Evolutionary conservation across 1,140 invertebrate genomes (phyloP).

Genomic region (Drosophila bifasciata): DNA sequence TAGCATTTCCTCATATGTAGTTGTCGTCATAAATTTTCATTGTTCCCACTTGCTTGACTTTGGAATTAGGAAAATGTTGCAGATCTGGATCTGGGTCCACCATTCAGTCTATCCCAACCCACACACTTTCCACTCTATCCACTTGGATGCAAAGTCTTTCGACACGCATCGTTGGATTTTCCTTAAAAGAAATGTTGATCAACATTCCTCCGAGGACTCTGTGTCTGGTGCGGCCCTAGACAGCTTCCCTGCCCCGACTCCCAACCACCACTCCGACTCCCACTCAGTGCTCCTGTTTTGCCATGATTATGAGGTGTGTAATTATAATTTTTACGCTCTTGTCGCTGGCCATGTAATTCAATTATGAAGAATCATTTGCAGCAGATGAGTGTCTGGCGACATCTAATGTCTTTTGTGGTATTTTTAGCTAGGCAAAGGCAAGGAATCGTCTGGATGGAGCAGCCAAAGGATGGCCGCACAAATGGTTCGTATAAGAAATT

Average conservation of each 20-base stretch:
- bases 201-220: conserved; percentile 30
- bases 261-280: conserved; percentile 26
- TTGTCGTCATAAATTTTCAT: conserved; percentile 62
- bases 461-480: conserved; percentile 13
- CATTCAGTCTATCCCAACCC: conserved; percentile 25
- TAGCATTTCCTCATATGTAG: conserved; percentile 49
- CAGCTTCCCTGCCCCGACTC: conserved; percentile 14
- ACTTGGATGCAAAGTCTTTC: conserved; percentile 10
- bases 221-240: conserved; percentile 1
- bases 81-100: conserved; percentile 12
- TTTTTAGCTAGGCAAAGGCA: conserved; percentile 48
- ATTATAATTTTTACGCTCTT: conserved; percentile 82
- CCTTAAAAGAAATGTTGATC: conserved; percentile 61
- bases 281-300: conserved; percentile 37
- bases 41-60: conserved; percentile 10
- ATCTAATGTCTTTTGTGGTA: conserved; percentile 54
- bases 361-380: conserved; percentile 80
- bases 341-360: conserved; percentile 75
- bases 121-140: conserved; percentile 22
- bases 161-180: conserved; percentile 60
- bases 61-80: conserved; percentile 24
- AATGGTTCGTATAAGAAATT: conserved; percentile 53
- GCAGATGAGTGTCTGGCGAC: conserved; percentile 60
- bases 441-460: conserved; percentile 10
- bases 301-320: conserved; percentile 83